A percentile compares a stretch with the other conserved stretches of the same genome.
Conservation (phyloP, 2,888 invertebrate genomes). For the Cantharis lateralis region DNA sequence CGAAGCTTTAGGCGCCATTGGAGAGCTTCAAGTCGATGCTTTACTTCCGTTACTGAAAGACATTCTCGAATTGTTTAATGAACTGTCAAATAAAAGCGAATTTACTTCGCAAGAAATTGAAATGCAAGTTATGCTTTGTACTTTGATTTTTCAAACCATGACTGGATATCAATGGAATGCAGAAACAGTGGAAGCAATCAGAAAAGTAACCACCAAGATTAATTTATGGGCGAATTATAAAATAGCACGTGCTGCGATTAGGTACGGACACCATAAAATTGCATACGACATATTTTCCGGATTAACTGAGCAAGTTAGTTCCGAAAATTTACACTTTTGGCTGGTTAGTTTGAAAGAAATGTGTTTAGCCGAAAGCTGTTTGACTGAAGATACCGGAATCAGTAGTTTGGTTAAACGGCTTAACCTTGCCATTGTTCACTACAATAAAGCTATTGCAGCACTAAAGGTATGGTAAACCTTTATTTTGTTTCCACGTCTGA, state of each 20-base stretch:
- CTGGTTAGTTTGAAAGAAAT: slow-evolving; percentile 78
- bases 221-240: slow-evolving; percentile 87
- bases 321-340: slow-evolving; percentile 90
- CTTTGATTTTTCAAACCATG: slow-evolving; percentile 81
- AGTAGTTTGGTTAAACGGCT: slow-evolving; percentile 57
- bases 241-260: slow-evolving; percentile 82
- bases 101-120: slow-evolving; percentile 55
- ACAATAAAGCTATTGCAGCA: slow-evolving; percentile 68
- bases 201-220: slow-evolving; percentile 56
- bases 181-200: slow-evolving; percentile 63
- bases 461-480: slow-evolving; percentile 54
- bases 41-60: slow-evolving; percentile 63
- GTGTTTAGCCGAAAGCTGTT: slow-evolving; percentile 72
- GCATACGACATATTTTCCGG: slow-evolving; percentile 62
- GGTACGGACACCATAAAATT: slow-evolving; percentile 73
- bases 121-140: slow-evolving; percentile 76
- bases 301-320: slow-evolving; percentile 67
- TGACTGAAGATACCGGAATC: slow-evolving; percentile 55
- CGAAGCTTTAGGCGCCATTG: slow-evolving; percentile 77
- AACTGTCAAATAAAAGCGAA: slow-evolving; percentile 45
- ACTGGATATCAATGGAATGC: slow-evolving; percentile 71
- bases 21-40: slow-evolving; percentile 64
- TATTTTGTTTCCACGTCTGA: neutral
- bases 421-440: slow-evolving; percentile 63
- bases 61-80: slow-evolving; percentile 56